These are phyloP conservation scores for Leptestheria dahalacensis DNA, from an alignment of 1,140 invertebrate genomes.

Conservation along the genomic window DNA sequence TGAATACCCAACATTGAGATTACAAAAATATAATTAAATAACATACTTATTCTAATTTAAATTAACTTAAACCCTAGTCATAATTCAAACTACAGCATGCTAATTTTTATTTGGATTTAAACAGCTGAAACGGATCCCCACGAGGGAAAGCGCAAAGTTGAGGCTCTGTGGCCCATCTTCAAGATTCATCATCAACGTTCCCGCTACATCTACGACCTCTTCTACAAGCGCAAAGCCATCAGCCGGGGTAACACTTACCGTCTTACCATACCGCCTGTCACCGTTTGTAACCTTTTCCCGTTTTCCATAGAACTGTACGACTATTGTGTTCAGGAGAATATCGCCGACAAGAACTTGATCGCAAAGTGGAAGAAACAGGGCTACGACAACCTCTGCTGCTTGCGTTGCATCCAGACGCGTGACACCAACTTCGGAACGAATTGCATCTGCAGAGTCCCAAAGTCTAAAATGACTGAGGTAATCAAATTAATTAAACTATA, in stretches of 20 bases:
- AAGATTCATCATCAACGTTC: slow-evolving; percentile 98
- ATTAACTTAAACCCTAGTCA: neutral
- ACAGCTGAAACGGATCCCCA: slow-evolving; percentile 93
- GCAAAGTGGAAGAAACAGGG: slow-evolving; percentile 99
- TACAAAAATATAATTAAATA: too few species aligned
- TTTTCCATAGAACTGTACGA: slow-evolving; percentile 71
- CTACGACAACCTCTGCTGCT: slow-evolving; percentile 97
- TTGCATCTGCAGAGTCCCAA: slow-evolving; percentile 97
- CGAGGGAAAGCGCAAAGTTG: slow-evolving; percentile 96
- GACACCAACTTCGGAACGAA: slow-evolving; percentile 99
- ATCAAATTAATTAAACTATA: too few species aligned
- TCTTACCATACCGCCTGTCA: neutral
- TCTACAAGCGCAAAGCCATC: slow-evolving; percentile 90
- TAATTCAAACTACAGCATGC: slow-evolving; percentile 4
- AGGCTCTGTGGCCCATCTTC: slow-evolving; percentile 97
- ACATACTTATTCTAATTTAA: neutral
- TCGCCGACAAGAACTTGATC: slow-evolving; percentile 93
- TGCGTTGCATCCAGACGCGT: slow-evolving; percentile 95
- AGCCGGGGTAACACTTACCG: slow-evolving; percentile 46
- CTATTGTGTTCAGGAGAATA: slow-evolving; percentile 91
- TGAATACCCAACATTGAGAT: too few species aligned
- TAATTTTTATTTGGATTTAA: slow-evolving; percentile 14
- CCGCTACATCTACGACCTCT: slow-evolving; percentile 93
- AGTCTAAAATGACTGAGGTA: slow-evolving; percentile 91
- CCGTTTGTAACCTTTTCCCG: neutral